Base-by-base conservation (phyloP, 2,113 vertebrate genomes). In the Ciconia boyciana region DNA sequence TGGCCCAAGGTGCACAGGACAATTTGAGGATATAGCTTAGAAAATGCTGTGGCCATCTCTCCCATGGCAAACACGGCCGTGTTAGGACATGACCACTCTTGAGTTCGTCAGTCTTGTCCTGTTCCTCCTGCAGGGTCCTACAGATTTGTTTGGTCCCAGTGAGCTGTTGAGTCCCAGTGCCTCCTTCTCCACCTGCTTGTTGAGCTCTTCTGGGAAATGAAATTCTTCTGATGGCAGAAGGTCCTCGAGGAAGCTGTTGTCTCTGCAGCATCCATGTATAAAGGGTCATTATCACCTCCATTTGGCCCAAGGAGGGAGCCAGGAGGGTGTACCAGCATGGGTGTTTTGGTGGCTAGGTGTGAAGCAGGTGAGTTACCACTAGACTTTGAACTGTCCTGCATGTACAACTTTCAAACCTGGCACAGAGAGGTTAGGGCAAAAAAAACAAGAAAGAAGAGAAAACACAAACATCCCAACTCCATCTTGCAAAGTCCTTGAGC, bases 241-340 rank as follows among this genome's bases (percentile, higher is more conserved):
- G 22, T 36, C 21, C 36, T n/a, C 49, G 22, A 82, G 39, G 39
- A 58, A 74, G 57, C 28, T 0, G 2, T 16, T 39, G 18, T n/a
- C 3, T 80, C 84, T 43, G n/a, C 58, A 75, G 24, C 60, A 17
- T 11, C 64, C 0, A 0, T 6, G 18, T 34, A 19, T 0, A 3
- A 48, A 16, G 21, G 55, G 44, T 46, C 60, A 41, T 58, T 54
- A 49, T 49, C 65, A 69, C 34, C 85, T 82, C n/a, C 28, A 6
- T 41, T 5, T 61, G 68, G 22, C 44, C 20, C 43, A 2, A 6
- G 70, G 28, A 51, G 39, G 39, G 68, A 49, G 43, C 19, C 58
- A 48, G 72, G 49, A 77, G 52, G 32, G 8, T 46, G 46, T 1
- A 28, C 65, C 1, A 25, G 2, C 70, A 36, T 0, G 6, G 24